Base-by-base conservation (phyloP, 1,140 invertebrate species). In the Saccostrea cuccullata region DNA sequence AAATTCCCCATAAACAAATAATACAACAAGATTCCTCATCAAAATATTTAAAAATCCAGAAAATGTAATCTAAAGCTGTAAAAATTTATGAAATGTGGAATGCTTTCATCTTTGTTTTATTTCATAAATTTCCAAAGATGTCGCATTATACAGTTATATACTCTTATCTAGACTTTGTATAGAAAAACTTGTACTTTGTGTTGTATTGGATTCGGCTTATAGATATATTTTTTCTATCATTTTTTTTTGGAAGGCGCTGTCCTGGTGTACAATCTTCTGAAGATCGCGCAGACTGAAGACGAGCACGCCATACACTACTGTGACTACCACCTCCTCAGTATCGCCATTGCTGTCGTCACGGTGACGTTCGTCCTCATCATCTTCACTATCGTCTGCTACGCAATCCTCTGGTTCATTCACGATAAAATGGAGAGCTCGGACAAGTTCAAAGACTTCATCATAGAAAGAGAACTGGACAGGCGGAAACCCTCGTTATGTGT, bases 401-500 rank as follows among this genome's bases (percentile, higher is more conserved):
- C 70, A 36, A 36, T 77, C 30, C 26, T 77, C 9, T 77, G 70
- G 70, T 77, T 77, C 12, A 77, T 77, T 36, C 70, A 77, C 15
- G 70, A 77, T 36, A 77, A 77, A 77, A 77, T 77, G 70, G 70
- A 77, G 9, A 77, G 30, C 11, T 77, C 70, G 30, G 23, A 77
- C 13, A 30, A 26, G 36, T 77, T 77, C 26, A 77, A 77, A 77
- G 26, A 77, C 26, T 77, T 30, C 30, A 36, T 77, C 26, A 30
- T 77, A 77, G 26, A 77, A n/a, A n/a, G 70, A 30, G 70, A 77
- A 77, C 9, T 77, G 30, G 26, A 77, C 23, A 77, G 70, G 13
- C 70, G 26, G 70, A 77, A 77, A 12, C 30, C 70, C 11, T 17
- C 26, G 8, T 13, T 17, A 13, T 26, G 70, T 36, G 30, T 64